These are phyloP conservation scores for Upupa epops DNA, from an alignment of 2,113 vertebrate species.

Conservation along the genomic window DNA sequence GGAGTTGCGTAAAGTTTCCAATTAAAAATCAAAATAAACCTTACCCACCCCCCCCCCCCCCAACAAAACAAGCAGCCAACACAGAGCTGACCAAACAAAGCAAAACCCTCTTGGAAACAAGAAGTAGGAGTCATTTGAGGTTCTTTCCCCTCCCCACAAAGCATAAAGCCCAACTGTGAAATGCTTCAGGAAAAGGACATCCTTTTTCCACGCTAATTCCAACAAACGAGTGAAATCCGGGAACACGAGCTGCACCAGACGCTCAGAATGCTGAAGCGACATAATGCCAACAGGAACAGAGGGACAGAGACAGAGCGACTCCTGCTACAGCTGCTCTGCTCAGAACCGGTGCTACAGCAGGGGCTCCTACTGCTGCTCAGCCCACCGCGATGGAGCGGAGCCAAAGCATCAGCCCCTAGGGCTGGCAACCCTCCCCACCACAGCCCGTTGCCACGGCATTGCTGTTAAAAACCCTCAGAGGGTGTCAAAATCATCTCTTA, in stretches of 20 bases:
- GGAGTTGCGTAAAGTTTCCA: conserved; percentile 14
- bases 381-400: not conserved
- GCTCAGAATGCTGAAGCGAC: not conserved
- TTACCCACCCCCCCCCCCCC: no score
- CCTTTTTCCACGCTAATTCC: conserved; percentile 18
- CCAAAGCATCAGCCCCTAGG: not conserved
- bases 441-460: conserved; percentile 11
- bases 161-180: conserved; percentile 40
- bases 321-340: not conserved
- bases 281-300: not conserved
- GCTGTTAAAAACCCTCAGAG: conserved; percentile 55
- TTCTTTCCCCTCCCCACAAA: conserved; percentile 49
- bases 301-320: not conserved
- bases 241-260: conserved; percentile 42
- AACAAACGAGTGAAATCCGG: conserved; percentile 15
- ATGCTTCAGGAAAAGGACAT: conserved; percentile 55
- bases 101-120: not conserved
- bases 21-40: not conserved
- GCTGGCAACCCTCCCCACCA: not conserved
- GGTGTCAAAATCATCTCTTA: conserved; percentile 54
- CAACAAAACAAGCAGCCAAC: not conserved
- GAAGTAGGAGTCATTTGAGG: conserved; percentile 62
- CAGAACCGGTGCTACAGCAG: not conserved
- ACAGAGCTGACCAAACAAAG: no score
- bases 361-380: not conserved